Evolutionary conservation across 2,113 vertebrate genomes (phyloP).

Genomic region (Perca flavescens): DNA sequence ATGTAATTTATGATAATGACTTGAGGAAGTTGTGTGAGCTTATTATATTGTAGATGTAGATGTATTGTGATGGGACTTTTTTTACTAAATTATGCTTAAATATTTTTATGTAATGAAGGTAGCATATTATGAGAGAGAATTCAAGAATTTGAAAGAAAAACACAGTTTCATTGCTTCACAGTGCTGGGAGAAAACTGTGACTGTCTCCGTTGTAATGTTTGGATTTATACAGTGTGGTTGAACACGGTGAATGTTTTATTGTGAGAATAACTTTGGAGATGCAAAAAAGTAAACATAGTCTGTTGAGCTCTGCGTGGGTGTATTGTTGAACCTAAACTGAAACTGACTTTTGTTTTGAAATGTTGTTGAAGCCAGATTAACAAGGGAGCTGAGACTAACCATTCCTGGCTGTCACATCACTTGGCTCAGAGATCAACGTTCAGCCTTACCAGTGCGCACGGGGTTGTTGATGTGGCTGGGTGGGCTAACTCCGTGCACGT

Average conservation of each 20-base stretch:
- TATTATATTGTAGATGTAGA: too few species aligned
- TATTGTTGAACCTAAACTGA: slow-evolving; percentile 22
- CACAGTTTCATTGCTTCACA: not conserved
- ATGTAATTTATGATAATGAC: not conserved
- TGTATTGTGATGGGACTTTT: too few species aligned
- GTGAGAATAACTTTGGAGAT: not conserved
- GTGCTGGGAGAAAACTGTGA: not conserved
- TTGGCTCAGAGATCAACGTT: slow-evolving; percentile 14
- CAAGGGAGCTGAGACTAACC: not conserved
- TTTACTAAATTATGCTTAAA: too few species aligned
- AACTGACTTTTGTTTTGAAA: slow-evolving; percentile 32
- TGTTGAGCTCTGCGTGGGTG: slow-evolving; percentile 35
- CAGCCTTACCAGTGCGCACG: slow-evolving; percentile 88
- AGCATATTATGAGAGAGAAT: too few species aligned
- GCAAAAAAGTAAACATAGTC: slow-evolving; percentile 6
- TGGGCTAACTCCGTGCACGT: slow-evolving; percentile 87
- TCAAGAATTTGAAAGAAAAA: not conserved
- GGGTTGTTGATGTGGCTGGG: slow-evolving; percentile 86
- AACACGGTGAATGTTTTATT: slow-evolving; percentile 23
- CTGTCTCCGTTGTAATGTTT: slow-evolving; percentile 6
- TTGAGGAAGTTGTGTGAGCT: too few species aligned
- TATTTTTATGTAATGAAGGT: too few species aligned
- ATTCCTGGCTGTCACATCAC: not conserved
- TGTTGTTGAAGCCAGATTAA: slow-evolving; percentile 29
- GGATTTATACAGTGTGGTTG: slow-evolving; percentile 5